Evolutionary conservation across 1,140 invertebrate species (phyloP).

Genomic region (Microplitis demolitor): DNA sequence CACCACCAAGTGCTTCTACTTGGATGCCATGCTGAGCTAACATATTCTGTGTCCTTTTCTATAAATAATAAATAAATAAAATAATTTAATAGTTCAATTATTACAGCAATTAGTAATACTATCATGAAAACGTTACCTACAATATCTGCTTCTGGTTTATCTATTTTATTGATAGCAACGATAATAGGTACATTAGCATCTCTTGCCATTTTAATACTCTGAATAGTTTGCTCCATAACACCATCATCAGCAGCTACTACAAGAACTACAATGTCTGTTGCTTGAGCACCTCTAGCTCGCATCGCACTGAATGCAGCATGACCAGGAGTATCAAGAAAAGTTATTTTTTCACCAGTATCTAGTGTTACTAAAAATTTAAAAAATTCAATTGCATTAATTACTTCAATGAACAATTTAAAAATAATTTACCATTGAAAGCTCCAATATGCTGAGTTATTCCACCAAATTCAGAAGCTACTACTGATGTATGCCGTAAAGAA

Average conservation of each 20-base stretch:
- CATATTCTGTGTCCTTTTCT: constrained; percentile 78
- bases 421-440: constrained; percentile 82
- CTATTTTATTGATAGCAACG: constrained; percentile 99
- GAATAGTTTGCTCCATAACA: constrained; percentile 95
- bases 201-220: constrained; percentile 79
- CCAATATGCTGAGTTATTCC: constrained; percentile 99
- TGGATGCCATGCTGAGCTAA: constrained; percentile 79
- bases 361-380: constrained; percentile 65
- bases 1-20: constrained; percentile 89
- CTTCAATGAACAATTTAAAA: background rate
- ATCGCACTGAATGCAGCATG: constrained; percentile 96
- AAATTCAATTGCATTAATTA: constrained; percentile 6
- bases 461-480: constrained; percentile 94
- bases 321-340: constrained; percentile 99
- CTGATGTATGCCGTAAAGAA: constrained; percentile 80
- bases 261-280: constrained; percentile 94
- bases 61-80: constrained; percentile 32
- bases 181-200: constrained; percentile 88
- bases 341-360: constrained; percentile 76
- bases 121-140: constrained; percentile 64
- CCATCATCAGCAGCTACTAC: constrained; percentile 99
- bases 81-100: background rate
- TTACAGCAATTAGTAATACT: constrained; percentile 10
- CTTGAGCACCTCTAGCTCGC: constrained; percentile 86
- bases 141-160: constrained; percentile 86